A percentile compares a stretch with the other conserved stretches of the same genome.
These are phyloP conservation scores for Sylvilagus bachmani DNA, from an alignment of 2,113 vertebrate genomes.

Conservation along the genomic window DNA sequence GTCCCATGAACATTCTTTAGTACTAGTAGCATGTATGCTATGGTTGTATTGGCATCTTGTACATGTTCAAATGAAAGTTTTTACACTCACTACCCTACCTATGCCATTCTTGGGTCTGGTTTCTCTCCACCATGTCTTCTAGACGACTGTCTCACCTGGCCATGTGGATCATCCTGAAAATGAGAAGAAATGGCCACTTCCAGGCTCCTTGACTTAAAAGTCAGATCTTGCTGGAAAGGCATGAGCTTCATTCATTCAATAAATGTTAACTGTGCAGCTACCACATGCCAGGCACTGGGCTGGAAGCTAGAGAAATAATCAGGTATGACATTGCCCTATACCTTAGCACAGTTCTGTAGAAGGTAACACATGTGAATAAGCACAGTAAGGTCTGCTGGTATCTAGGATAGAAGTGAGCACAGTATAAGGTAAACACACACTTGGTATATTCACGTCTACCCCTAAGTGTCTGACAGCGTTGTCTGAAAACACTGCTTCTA, in stretches of 20 bases:
- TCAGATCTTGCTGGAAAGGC: neutral
- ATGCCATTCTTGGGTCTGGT: neutral
- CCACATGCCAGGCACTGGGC: neutral
- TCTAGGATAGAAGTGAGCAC: neutral
- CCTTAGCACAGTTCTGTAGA: neutral
- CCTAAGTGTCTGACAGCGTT: neutral
- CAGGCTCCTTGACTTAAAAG: neutral
- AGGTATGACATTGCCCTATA: neutral
- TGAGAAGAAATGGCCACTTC: neutral
- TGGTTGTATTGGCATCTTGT: neutral
- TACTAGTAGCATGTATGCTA: neutral
- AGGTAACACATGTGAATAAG: neutral
- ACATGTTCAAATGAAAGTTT: constrained; percentile 31
- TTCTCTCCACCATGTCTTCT: neutral
- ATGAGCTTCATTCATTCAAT: neutral
- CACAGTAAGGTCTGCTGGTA: neutral
- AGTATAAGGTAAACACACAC: neutral
- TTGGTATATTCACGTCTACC: neutral
- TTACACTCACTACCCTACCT: neutral
- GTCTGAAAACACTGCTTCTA: neutral
- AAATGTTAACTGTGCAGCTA: neutral
- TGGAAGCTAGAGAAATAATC: constrained; percentile 34
- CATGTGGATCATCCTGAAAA: neutral
- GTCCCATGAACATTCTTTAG: neutral
- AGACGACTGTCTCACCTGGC: neutral